Base-by-base conservation (phyloP, 1,140 invertebrate genomes). In the Pristionchus pacificus region DNA sequence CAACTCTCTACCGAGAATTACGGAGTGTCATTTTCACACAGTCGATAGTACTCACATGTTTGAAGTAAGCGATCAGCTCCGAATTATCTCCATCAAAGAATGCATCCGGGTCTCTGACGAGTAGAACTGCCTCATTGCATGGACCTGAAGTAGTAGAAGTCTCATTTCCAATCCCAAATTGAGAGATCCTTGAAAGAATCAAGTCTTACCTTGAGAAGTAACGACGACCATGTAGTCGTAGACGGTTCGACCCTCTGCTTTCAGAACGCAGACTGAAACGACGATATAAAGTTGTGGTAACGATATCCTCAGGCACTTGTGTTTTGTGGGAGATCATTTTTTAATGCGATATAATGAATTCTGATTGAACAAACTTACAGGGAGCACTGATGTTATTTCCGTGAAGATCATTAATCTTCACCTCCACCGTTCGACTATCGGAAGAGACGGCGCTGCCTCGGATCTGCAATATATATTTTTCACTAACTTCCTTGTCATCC, bases 101-200 rank as follows among this genome's bases (percentile, higher is more conserved):
- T 66, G 65, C 29, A 49, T 72, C 55, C 27, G 70, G 63, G 24
- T 72, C 58, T 66, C 70, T 58, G 32, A 72, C 64, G 3, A 72
- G 29, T 6, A 72, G 70, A 66, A 64, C 57, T 3, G 64, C 70
- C 57, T 72, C 62, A n/a, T 72, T 67, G 65, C 70, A 72, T 28
- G 55, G 57, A 32, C 70, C 70, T 67, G n/a, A n/a, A n/a, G n/a
- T n/a, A n/a, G n/a, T n/a, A n/a, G n/a, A n/a, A n/a, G n/a, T n/a
- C n/a, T n/a, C n/a, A n/a, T n/a, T n/a, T n/a, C 19, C 38, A 49
- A 49, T 10, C 38, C 6, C 38, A 49, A 6, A 49, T 6, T 6
- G 38, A 49, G 6, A 49, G 19, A 49, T 6, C 38, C 6, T 6
- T 19, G 6, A 49, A 10, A 49, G 19, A 49, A 49, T 49, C 38